Base-by-base conservation (phyloP, 2,797 vertebrate genomes). In the Anabacerthia variegaticeps region DNA sequence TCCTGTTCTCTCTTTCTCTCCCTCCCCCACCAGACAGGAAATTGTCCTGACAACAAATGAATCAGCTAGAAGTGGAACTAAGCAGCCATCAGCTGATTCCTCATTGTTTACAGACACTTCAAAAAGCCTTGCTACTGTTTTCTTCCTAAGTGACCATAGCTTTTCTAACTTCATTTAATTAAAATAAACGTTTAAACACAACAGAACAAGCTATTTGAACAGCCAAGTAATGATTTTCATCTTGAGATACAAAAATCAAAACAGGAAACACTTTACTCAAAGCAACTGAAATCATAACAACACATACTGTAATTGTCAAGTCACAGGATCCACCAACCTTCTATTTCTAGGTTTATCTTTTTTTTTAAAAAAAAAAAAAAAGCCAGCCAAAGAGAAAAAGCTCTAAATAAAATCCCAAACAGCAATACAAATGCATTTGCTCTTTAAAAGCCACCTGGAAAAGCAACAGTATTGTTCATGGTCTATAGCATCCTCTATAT, bases 21-120 rank as follows among this genome's bases (percentile, higher is more conserved):
- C 97, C 96, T 98, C 98, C 97, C 97, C 97, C 96, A 95, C 12
- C 61, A 93, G 89, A 97, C 97, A 97, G 97, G 97, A 98, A 98
- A 97, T 91, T 94, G 96, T 93, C 93, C 90, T 96, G 97, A 98
- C 97, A 98, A 98, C 96, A 98, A 97, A 97, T 97, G 97, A 98
- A 98, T 98, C 97, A 98, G 97, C 98, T 97, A 97, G 93, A 98
- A 97, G 96, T 94, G 88, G 96, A 97, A 79, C 89, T 83, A 96
- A 95, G 88, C 84, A 96, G 96, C 92, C 77, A 96, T 95, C 96
- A 98, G 97, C 97, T 97, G 96, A 98, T 97, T 95, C 91, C 91
- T 95, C 92, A 92, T 39, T 96, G 95, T 97, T 97, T 97, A 97
- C 86, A 97, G 83, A 68, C 93, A 85, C 90, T 97, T 93, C 81